Conservation (phyloP, 2,888 invertebrate species). For the Eumerus sabulonum region DNA sequence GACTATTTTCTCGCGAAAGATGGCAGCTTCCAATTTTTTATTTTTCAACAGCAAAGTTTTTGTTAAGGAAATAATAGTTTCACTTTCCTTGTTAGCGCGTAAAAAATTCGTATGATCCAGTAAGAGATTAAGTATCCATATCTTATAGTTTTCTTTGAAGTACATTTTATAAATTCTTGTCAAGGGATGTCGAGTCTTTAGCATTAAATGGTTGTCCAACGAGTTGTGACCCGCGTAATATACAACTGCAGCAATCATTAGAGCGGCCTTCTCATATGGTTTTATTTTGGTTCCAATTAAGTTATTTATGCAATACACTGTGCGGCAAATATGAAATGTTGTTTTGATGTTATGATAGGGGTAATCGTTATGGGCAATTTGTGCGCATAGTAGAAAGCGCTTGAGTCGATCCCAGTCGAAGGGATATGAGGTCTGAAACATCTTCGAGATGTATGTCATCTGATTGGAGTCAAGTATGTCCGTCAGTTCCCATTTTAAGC, state of each 20-base stretch:
- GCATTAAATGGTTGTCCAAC: constrained; percentile 25
- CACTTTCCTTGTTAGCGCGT: neutral
- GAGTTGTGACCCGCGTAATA: constrained; percentile 43
- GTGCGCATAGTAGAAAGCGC: constrained; percentile 22
- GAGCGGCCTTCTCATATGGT: constrained; percentile 30
- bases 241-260: constrained; percentile 40
- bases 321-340: constrained; percentile 40
- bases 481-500: constrained; percentile 17
- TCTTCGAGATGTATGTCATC: constrained; percentile 27
- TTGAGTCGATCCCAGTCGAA: constrained; percentile 25
- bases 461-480: constrained; percentile 15
- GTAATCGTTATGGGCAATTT: constrained; percentile 28
- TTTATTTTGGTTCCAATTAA: neutral
- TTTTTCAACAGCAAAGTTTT: constrained; percentile 5
- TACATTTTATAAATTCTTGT: constrained; percentile 37
- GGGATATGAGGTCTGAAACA: constrained; percentile 24
- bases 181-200: constrained; percentile 28
- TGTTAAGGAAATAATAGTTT: constrained; percentile 5
- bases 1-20: constrained; percentile 22
- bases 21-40: constrained; percentile 11
- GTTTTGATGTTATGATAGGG: constrained; percentile 52
- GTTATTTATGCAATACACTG: constrained; percentile 39
- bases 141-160: constrained; percentile 40
- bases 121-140: constrained; percentile 39
- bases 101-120: constrained; percentile 23